These are phyloP conservation scores for Agriopis marginaria DNA, from an alignment of 2,888 invertebrate genomes.

Conservation along the genomic window DNA sequence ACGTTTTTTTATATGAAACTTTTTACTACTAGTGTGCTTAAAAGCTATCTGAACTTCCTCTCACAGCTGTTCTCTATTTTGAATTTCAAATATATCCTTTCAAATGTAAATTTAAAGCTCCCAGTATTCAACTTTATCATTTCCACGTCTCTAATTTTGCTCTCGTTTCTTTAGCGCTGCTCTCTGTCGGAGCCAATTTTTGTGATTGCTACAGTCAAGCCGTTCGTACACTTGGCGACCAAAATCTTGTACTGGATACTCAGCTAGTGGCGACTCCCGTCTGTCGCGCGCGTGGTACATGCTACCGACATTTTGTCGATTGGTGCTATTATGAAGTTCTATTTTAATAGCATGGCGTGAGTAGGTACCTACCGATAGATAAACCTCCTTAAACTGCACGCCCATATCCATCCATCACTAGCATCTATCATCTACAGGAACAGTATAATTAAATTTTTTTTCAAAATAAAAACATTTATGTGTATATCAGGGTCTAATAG, in stretches of 20 bases:
- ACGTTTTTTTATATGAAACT: not conserved
- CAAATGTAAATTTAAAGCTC: slow-evolving; percentile 35
- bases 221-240: not conserved
- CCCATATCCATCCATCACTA: too few relatives aligned
- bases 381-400: too few relatives aligned
- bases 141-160: slow-evolving; percentile 36
- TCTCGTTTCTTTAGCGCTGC: slow-evolving; percentile 32
- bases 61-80: slow-evolving; percentile 13
- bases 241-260: not conserved
- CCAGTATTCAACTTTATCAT: slow-evolving; percentile 34
- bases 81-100: slow-evolving; percentile 28
- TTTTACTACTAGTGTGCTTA: not conserved
- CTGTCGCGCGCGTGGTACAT: too few relatives aligned
- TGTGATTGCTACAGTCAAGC: slow-evolving; percentile 25
- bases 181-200: slow-evolving; percentile 34
- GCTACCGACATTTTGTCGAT: too few relatives aligned
- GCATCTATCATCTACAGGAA: too few relatives aligned
- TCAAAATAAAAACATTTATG: too few relatives aligned
- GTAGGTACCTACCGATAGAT: too few relatives aligned
- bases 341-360: too few relatives aligned
- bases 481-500: too few relatives aligned
- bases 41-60: slow-evolving; percentile 5
- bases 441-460: too few relatives aligned
- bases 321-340: too few relatives aligned
- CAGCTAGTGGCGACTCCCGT: too few relatives aligned